Evolutionary conservation across 2,888 invertebrate genomes (phyloP).

Genomic region (Agrochola lychnidis): DNA sequence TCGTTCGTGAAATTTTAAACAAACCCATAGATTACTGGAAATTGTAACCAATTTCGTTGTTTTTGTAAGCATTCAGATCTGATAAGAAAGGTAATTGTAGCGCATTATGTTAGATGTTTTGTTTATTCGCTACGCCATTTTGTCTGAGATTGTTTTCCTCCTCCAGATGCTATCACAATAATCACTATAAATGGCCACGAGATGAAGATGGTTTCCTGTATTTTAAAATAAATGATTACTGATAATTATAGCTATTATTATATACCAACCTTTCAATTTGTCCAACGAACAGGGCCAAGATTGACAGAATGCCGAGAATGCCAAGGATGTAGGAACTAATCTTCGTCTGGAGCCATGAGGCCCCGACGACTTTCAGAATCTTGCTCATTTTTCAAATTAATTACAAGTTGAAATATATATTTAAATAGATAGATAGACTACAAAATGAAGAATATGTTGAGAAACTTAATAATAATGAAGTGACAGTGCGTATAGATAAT

Average conservation of each 20-base stretch:
- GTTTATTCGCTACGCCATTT: constrained; percentile 48
- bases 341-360: constrained; percentile 94
- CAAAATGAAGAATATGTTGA: constrained; percentile 89
- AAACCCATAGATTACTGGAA: constrained; percentile 19
- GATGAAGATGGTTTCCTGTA: constrained; percentile 43
- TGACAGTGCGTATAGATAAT: constrained; percentile 88
- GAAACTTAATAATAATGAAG: constrained; percentile 90
- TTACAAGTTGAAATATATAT: constrained; percentile 54
- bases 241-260: constrained; percentile 21
- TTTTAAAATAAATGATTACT: constrained; percentile 28
- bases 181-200: constrained; percentile 14
- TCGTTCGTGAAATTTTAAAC: constrained; percentile 15
- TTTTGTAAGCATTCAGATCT: constrained; percentile 17
- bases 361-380: constrained; percentile 95
- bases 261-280: constrained; percentile 92
- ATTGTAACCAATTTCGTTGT: constrained; percentile 32
- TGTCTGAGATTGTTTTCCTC: constrained; percentile 29
- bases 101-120: constrained; percentile 35
- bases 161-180: constrained; percentile 33
- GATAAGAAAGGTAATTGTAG: constrained; percentile 47
- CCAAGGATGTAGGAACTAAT: constrained; percentile 93
- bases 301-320: constrained; percentile 92
- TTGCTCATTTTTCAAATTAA: constrained; percentile 82
- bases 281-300: constrained; percentile 93
- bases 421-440: constrained; percentile 77